Evolutionary conservation across 1,140 invertebrate species (phyloP).

Genomic region (Oreohelix idahoensis): DNA sequence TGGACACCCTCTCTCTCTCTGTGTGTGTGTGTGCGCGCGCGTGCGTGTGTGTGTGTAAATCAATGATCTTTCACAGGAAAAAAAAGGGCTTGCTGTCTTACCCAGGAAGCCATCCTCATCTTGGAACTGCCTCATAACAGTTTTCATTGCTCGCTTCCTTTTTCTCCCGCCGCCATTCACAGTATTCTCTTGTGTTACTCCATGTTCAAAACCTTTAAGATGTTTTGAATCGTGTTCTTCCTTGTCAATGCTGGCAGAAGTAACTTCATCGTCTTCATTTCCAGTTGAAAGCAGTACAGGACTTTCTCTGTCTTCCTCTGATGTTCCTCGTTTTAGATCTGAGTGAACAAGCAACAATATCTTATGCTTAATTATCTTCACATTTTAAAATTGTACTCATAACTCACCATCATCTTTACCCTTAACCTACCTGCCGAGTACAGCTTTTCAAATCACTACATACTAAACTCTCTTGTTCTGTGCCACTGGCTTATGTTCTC

Average conservation of each 20-base stretch:
- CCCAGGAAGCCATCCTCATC: slow-evolving; percentile 69
- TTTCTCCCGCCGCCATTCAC: not conserved
- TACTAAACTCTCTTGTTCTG: no score
- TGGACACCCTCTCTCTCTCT: no score
- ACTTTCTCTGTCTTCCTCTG: not conserved
- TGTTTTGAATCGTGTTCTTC: not conserved
- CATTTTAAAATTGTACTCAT: no score
- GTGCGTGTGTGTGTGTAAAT: no score
- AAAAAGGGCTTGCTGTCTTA: no score
- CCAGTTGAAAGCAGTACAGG: not conserved
- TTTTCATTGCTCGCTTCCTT: slow-evolving; percentile 53
- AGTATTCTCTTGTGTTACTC: not conserved
- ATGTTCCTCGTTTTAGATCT: not conserved
- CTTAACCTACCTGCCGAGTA: no score
- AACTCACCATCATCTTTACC: no score
- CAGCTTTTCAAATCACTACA: no score
- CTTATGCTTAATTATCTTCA: no score
- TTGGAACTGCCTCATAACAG: slow-evolving; percentile 62
- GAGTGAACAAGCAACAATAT: not conserved
- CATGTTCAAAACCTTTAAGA: not conserved
- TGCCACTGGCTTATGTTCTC: no score
- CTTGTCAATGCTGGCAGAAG: not conserved
- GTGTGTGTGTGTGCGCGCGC: no score
- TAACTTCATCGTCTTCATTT: not conserved
- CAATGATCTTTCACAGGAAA: no score